Evolutionary conservation across 2,888 invertebrate genomes (phyloP).

Genomic region (Tetranychus truncatus): DNA sequence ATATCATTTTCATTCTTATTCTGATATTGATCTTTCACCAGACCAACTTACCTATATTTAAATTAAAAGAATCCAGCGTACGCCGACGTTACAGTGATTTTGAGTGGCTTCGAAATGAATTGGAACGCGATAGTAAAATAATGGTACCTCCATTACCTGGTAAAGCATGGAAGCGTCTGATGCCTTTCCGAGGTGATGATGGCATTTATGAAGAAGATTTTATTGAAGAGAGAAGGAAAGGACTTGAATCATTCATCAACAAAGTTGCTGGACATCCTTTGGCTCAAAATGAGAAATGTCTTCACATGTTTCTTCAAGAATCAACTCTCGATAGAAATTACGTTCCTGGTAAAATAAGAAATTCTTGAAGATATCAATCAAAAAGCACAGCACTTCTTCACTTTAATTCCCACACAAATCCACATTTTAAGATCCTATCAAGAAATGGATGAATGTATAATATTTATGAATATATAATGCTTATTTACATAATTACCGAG

Average conservation of each 20-base stretch:
- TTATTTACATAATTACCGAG: no score
- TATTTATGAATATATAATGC: no score
- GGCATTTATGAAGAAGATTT: conserved; percentile 99
- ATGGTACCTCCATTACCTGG: conserved; percentile 23
- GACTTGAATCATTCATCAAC: conserved; percentile 89
- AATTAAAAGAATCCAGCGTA: conserved; percentile 94
- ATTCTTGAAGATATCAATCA: conserved; percentile 41
- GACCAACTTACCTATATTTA: conserved; percentile 98
- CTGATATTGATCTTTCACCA: conserved; percentile 34
- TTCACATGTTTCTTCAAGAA: conserved; percentile 98
- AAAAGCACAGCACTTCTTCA: no score
- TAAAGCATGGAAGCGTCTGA: conserved; percentile 82
- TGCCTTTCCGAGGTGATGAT: conserved; percentile 95
- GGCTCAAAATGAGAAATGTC: conserved; percentile 50
- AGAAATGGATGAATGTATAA: no score
- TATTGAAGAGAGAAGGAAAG: conserved; percentile 94
- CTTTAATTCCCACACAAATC: no score
- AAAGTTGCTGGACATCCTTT: conserved; percentile 49
- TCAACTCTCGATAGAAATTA: conserved; percentile 95
- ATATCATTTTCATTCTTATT: no score
- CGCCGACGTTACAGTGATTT: conserved; percentile 96
- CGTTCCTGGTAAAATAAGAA: conserved; percentile 95
- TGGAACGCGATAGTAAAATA: conserved; percentile 97
- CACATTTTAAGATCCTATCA: no score
- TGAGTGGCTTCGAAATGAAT: conserved; percentile 95